Conservation (phyloP, 2,888 invertebrate species). For the Andrena praecox region DNA sequence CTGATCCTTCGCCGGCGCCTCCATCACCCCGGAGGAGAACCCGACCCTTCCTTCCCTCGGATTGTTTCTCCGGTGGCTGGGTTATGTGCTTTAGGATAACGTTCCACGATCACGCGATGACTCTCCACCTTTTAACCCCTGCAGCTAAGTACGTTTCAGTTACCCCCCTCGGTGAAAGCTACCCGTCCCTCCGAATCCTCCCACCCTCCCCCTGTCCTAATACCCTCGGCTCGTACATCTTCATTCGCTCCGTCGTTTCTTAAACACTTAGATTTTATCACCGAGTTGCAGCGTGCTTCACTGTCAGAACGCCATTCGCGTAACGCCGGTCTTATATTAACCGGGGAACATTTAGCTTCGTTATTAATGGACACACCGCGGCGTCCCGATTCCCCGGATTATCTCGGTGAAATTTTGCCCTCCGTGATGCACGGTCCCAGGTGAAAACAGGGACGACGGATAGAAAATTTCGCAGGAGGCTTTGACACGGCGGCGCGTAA, state of each 20-base stretch:
- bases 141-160: slow-evolving; percentile 78
- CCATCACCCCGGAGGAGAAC: slow-evolving; percentile 52
- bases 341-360: slow-evolving; percentile 9
- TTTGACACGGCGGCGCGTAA: no score
- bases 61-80: slow-evolving; percentile 74
- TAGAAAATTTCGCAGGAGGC: no score
- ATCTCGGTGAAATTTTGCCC: neutral
- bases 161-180: slow-evolving; percentile 72
- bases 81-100: slow-evolving; percentile 77
- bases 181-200: slow-evolving; percentile 31
- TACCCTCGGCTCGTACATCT: slow-evolving; percentile 67
- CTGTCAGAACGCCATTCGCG: slow-evolving; percentile 41
- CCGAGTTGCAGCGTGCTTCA: slow-evolving; percentile 44
- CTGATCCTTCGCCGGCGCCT: slow-evolving; percentile 57
- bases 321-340: slow-evolving; percentile 15
- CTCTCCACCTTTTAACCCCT: slow-evolving; percentile 77
- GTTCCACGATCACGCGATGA: slow-evolving; percentile 82
- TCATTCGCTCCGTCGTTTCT: slow-evolving; percentile 69
- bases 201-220: slow-evolving; percentile 52
- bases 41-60: slow-evolving; percentile 63
- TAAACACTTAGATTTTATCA: slow-evolving; percentile 72
- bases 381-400: slow-evolving; percentile 2
- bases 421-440: neutral
- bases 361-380: slow-evolving; percentile 17
- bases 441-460: no score